Evolutionary conservation across 2,888 invertebrate genomes (phyloP).

Genomic region (Aspidiotus rigidus): DNA sequence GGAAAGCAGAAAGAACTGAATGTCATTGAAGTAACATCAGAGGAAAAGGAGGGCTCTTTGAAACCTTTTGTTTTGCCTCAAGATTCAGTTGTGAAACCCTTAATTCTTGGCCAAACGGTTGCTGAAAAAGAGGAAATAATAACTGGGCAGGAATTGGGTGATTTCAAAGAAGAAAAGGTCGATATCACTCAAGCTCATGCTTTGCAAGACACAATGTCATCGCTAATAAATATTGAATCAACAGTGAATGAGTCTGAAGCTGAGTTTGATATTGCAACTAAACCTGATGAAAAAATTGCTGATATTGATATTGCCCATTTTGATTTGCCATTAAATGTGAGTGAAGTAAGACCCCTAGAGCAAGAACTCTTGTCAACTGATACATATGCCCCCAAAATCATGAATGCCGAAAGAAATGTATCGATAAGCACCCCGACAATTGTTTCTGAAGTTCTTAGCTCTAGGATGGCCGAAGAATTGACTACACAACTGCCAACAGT

Average conservation of each 20-base stretch:
- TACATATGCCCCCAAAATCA: slow-evolving; percentile 39
- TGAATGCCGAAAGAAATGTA: slow-evolving; percentile 39
- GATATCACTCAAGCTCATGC: slow-evolving; percentile 44
- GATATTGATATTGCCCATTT: slow-evolving; percentile 38
- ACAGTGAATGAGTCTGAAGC: slow-evolving; percentile 52
- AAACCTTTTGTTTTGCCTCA: neutral
- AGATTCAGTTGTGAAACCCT: slow-evolving; percentile 12
- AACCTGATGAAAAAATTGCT: slow-evolving; percentile 37
- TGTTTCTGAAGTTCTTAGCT: slow-evolving; percentile 16
- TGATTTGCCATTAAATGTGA: slow-evolving; percentile 8
- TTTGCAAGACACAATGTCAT: slow-evolving; percentile 42
- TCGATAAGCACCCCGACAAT: slow-evolving; percentile 7
- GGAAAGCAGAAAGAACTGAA: slow-evolving; percentile 42
- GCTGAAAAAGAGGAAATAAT: slow-evolving; percentile 42
- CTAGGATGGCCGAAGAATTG: slow-evolving; percentile 8
- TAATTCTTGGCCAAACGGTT: slow-evolving; percentile 16
- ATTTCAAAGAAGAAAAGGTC: slow-evolving; percentile 41
- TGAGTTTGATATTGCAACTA: slow-evolving; percentile 41
- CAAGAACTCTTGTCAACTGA: slow-evolving; percentile 8
- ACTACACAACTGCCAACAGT: neutral
- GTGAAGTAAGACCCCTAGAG: slow-evolving; percentile 10
- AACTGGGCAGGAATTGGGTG: slow-evolving; percentile 42
- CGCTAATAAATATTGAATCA: slow-evolving; percentile 44
- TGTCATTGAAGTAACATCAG: slow-evolving; percentile 42
- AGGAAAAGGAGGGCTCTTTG: slow-evolving; percentile 42